These are phyloP conservation scores for Xenus cinereus DNA, from an alignment of 2,113 vertebrate species.

Conservation along the genomic window DNA sequence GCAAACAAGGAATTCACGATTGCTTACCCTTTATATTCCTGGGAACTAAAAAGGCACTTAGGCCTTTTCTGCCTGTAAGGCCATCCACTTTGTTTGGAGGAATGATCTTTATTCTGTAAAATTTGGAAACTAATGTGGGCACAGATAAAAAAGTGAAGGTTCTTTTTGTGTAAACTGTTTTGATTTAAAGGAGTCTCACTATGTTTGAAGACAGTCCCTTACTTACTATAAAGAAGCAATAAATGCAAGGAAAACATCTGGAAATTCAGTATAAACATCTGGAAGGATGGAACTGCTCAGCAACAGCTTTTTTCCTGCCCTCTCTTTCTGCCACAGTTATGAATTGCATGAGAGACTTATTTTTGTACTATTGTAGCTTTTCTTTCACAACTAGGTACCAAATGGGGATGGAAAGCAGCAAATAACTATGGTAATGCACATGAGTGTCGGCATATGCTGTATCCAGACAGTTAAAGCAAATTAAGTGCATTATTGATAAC, in stretches of 20 bases:
- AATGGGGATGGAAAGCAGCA: not conserved
- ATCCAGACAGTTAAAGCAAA: not conserved
- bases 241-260: conserved; percentile 10
- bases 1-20: not conserved
- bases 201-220: not conserved
- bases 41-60: not conserved
- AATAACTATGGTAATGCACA: not conserved
- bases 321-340: not conserved
- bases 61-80: not conserved
- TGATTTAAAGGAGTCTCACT: not conserved
- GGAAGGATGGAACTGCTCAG: not conserved
- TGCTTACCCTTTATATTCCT: not conserved
- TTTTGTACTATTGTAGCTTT: not conserved
- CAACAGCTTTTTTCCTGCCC: not conserved
- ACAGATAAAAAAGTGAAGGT: not conserved
- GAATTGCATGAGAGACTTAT: not conserved
- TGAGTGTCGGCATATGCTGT: not conserved
- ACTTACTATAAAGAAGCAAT: not conserved
- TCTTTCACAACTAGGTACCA: not conserved
- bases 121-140: not conserved
- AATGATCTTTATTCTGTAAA: not conserved
- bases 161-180: not conserved
- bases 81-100: not conserved
- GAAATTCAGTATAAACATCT: conserved; percentile 23
- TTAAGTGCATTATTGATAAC: not conserved